phyloP scores from a whole-genome alignment of 2,797 vertebrate species.

The Lophotriccus pileatus region DNA sequence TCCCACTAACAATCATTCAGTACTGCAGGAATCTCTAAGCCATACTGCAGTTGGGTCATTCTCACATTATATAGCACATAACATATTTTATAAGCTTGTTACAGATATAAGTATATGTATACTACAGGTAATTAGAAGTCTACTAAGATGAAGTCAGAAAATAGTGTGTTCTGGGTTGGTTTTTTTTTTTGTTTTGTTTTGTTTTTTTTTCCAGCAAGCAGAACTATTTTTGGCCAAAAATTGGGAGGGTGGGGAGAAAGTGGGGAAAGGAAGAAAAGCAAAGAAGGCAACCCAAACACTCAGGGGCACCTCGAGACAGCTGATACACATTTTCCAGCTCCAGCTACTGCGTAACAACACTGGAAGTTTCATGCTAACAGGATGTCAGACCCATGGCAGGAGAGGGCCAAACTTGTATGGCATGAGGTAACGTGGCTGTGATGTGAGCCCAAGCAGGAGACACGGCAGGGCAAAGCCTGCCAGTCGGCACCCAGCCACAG shows the following conservation, averaged over 20 bases:
- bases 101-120: not conserved
- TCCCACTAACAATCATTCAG: not conserved
- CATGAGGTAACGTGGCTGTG: not conserved
- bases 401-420: fast-evolving
- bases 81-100: not conserved
- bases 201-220: not conserved
- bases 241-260: fast-evolving
- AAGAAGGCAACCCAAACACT: fast-evolving
- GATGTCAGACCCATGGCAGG: fast-evolving
- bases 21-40: not conserved
- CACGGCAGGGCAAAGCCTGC: not conserved
- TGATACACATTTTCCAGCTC: fast-evolving
- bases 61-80: not conserved
- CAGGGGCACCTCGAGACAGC: fast-evolving
- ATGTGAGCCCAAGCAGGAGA: not conserved
- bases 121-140: not conserved
- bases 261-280: not conserved
- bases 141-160: not conserved
- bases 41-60: not conserved
- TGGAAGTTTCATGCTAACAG: too few species aligned
- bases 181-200: not conserved
- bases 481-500: not conserved
- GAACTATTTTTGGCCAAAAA: not conserved
- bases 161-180: not conserved
- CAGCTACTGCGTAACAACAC: not conserved